Evolutionary conservation across 1,140 invertebrate genomes (phyloP), one percentile per base, ranked within the genome.

Genomic region (Aphelenchoides besseyi): DNA sequence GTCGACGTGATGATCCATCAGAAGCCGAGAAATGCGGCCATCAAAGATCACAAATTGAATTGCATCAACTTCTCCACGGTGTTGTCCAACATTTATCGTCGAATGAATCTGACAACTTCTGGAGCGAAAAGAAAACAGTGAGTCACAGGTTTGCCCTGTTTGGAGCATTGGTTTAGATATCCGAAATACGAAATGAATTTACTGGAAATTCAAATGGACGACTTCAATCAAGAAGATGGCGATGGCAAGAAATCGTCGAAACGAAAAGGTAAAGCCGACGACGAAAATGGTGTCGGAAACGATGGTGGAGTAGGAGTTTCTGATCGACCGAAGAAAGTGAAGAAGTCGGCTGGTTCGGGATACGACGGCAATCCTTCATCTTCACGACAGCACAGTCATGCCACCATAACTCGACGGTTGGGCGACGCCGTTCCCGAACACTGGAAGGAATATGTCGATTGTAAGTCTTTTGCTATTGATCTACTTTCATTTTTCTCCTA

Each of bases 181-280:
- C 55, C 55, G 18, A 12, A 59, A 59, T 59, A 8, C 18, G 55
- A 59, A 5, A 8, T 59, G 18, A 59, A 59, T 59, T 33, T 59
- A 12, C 18, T 59, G 26, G 55, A 59, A 59, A 59, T 59, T 23
- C 18, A 18, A 5, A 5, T 59, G 26, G 32, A 59, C 55, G 18
- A 59, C 5, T 5, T 5, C 37, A 23, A 33, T 8, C 5, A 59
- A 33, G 18, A 5, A 33, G 32, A 59, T 8, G 55, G 55, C 5
- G 55, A 28, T 29, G 55, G 26, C 55, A 23, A 28, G 55, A 59
- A 59, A 8, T 12, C 55, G 12, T 8, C 37, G n/a, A 59, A 59
- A 59, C 55, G 55, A 23, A 28, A 23, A 8, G 5, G 5, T 23
- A 59, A 59, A 59, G 55, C 5, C 5, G 18, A 59, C 41, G 41